Evolutionary conservation across 2,797 vertebrate species (phyloP).

Genomic region (Arnoldichthys spilopterus): DNA sequence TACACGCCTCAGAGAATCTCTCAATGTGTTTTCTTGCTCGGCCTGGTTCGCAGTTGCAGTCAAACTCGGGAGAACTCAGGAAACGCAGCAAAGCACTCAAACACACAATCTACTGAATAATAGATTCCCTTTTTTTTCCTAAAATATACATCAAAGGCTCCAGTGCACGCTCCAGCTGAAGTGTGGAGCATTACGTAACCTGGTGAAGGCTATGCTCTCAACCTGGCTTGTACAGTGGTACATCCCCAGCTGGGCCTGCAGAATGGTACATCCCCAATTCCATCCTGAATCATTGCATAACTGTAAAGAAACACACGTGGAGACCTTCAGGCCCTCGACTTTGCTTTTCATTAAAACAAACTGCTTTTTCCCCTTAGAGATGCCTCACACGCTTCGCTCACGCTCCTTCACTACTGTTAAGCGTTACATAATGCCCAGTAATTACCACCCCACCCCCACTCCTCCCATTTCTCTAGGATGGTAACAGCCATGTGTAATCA

Average conservation of each 20-base stretch:
- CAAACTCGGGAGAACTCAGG: slow-evolving; percentile 17
- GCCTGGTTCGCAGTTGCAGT: slow-evolving; percentile 5
- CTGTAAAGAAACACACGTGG: slow-evolving; percentile 41
- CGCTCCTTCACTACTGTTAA: slow-evolving; percentile 39
- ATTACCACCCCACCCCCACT: slow-evolving; percentile 46
- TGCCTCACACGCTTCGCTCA: slow-evolving; percentile 13
- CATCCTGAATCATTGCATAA: slow-evolving; percentile 67
- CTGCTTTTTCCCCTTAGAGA: slow-evolving; percentile 12
- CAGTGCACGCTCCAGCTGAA: slow-evolving; percentile 49
- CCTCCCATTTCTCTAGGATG: slow-evolving; percentile 43
- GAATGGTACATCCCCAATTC: slow-evolving; percentile 61
- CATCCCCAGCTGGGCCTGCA: slow-evolving; percentile 35
- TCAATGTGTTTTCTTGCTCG: background rate
- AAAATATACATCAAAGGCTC: slow-evolving; percentile 73
- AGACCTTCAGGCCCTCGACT: slow-evolving; percentile 54
- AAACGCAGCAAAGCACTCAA: background rate
- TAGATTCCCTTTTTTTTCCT: slow-evolving; percentile 65
- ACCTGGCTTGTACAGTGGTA: slow-evolving; percentile 31
- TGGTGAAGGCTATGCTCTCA: background rate
- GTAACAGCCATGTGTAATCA: slow-evolving; percentile 42
- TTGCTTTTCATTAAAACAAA: slow-evolving; percentile 50
- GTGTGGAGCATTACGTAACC: slow-evolving; percentile 66
- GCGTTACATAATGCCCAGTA: slow-evolving; percentile 52
- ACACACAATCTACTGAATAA: slow-evolving; percentile 52
- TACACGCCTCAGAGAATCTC: slow-evolving; percentile 4